Conservation (phyloP, 2,888 invertebrate genomes). For the Stenchaetothrips biformis region DNA sequence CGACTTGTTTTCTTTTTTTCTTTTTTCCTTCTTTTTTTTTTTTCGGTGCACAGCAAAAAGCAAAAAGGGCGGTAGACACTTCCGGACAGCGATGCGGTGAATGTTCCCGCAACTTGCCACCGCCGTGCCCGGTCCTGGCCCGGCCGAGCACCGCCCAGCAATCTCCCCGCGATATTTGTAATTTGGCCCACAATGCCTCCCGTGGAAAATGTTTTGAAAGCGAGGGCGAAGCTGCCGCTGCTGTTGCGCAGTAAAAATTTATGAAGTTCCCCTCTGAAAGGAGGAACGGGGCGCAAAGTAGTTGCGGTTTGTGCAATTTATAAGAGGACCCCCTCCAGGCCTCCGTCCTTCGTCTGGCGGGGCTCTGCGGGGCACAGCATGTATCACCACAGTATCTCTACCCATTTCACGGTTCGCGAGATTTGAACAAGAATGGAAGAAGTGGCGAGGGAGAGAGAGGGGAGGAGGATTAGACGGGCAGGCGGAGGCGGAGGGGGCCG, state of each 20-base stretch:
- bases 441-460: neutral
- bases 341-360: too few relatives aligned
- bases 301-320: conserved; percentile 6
- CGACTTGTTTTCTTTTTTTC: too few relatives aligned
- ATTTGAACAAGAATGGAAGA: neutral
- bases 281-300: conserved; percentile 1
- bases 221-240: neutral
- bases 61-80: too few relatives aligned
- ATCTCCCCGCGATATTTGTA: neutral
- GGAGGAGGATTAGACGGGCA: neutral
- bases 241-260: neutral
- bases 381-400: neutral
- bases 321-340: neutral
- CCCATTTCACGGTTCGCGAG: neutral
- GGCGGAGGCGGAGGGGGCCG: neutral
- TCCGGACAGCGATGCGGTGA: too few relatives aligned
- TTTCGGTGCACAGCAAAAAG: too few relatives aligned
- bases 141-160: too few relatives aligned
- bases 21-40: too few relatives aligned
- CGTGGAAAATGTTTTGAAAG: neutral
- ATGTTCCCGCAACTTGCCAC: too few relatives aligned
- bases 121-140: too few relatives aligned
- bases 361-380: neutral
- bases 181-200: neutral
- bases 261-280: conserved; percentile 1